Base-by-base conservation (phyloP, 2,888 invertebrate genomes). In the Saturnia pavonia region DNA sequence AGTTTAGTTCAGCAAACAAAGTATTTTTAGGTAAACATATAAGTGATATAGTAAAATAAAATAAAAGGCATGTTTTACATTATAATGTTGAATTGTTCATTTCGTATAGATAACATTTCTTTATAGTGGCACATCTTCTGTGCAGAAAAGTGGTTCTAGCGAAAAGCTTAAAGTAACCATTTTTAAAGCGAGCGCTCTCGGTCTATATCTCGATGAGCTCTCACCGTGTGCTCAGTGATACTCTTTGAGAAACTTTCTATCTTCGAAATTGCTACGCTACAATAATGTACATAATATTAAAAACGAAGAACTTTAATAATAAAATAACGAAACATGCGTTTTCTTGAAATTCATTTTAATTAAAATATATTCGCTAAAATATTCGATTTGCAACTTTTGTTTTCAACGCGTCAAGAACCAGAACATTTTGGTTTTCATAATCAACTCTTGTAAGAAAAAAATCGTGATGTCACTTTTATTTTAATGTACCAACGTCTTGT, bases 161-260 rank as follows among this genome's bases (percentile, higher is more conserved):
- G 84, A 83, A 74, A 80, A 82, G 83, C 83, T 90, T 91, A 92
- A 93, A 91, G 91, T 85, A 85, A 84, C 88, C 86, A 88, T 89
- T 85, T 87, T 83, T 82, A 85, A 86, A 85, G 86, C 86, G 89
- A 87, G 91, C 80, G 82, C 90, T 88, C 88, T 89, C 81, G 82
- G 84, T 80, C 81, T 84, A 82, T 86, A 89, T 88, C 85, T 91
- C 88, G 90, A 92, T 91, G 90, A 89, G 85, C 85, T 76, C 86
- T 86, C 83, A 75, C 76, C 74, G 75, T 78, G 80, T 73, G 79
- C 43, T 77, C 68, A 73, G 74, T 77, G 74, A 72, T 43, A 27
- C 67, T 22, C 54, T 22, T 11, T 70, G 60, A 51, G 69, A 54
- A 54, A 57, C 70, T 67, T 42, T 22, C 11, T 40, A 43, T 66